Conservation (phyloP, 2,797 vertebrate species). For the Phalanger gymnotis region DNA sequence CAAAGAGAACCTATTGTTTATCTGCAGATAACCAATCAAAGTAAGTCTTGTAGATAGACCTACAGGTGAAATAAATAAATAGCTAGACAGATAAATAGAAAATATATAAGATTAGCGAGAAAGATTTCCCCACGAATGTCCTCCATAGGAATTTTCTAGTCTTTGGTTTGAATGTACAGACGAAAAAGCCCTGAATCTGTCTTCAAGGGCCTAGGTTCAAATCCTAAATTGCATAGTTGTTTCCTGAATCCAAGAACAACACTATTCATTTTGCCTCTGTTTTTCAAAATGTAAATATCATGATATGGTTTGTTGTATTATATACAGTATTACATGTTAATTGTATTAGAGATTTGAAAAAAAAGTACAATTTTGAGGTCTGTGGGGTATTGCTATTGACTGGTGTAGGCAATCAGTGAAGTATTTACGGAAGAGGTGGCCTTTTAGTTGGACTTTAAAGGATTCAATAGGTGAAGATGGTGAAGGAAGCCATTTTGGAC, state of each 20-base stretch:
- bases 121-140: not conserved
- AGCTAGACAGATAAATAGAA: not conserved
- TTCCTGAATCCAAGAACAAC: not conserved
- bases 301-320: not conserved
- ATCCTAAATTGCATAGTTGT: not conserved
- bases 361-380: not conserved
- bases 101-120: not conserved
- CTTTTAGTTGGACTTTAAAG: not conserved
- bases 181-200: not conserved
- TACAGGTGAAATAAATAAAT: not conserved
- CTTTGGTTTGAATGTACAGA: slow-evolving; percentile 20
- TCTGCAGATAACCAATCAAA: not conserved
- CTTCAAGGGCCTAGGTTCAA: not conserved
- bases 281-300: not conserved
- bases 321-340: not conserved
- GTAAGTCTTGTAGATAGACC: not conserved
- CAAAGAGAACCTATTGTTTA: not conserved
- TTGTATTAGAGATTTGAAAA: not conserved
- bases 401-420: not conserved
- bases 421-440: not conserved
- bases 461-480: not conserved
- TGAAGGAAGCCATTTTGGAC: not conserved
- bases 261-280: not conserved
- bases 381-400: not conserved
- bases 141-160: not conserved